Percentiles rank a stretch among this genome's conserved stretches.
Conservation (phyloP, 2,888 invertebrate genomes). For the Erynnis tages region DNA sequence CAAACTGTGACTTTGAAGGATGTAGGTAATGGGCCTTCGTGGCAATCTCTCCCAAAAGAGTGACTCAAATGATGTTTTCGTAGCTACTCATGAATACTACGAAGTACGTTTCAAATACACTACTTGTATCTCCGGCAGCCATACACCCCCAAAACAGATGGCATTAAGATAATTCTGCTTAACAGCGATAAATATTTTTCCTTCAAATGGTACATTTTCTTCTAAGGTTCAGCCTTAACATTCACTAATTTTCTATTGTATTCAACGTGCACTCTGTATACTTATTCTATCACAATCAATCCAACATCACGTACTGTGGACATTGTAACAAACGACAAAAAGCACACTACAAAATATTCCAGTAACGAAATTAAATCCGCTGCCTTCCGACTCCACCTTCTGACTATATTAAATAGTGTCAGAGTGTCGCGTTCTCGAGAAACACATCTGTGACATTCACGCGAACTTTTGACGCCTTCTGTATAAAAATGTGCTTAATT, state of each 20-base stretch:
- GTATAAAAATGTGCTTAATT: conserved; percentile 31
- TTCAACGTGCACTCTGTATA: not conserved
- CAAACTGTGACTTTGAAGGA: too few species aligned
- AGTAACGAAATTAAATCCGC: conserved; percentile 30
- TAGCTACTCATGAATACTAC: too few species aligned
- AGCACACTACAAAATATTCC: conserved; percentile 31
- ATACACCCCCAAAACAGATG: too few species aligned
- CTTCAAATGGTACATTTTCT: too few species aligned
- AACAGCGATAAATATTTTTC: not conserved
- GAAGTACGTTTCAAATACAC: too few species aligned
- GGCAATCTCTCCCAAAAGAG: too few species aligned
- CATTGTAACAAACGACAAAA: conserved; percentile 24
- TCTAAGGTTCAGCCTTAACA: too few species aligned
- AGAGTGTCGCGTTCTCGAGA: conserved; percentile 28
- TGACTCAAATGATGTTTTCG: too few species aligned
- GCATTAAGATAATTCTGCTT: too few species aligned
- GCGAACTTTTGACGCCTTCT: conserved; percentile 35
- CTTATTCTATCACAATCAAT: not conserved
- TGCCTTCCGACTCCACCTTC: conserved; percentile 30
- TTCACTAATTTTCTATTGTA: not conserved
- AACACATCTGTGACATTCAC: conserved; percentile 37
- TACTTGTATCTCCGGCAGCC: too few species aligned
- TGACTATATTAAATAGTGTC: conserved; percentile 26
- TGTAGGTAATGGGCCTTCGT: too few species aligned
- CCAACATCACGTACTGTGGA: conserved; percentile 26